Base-by-base conservation (phyloP, 2,888 invertebrate species). In the Harpagoxenus sublaevis region DNA sequence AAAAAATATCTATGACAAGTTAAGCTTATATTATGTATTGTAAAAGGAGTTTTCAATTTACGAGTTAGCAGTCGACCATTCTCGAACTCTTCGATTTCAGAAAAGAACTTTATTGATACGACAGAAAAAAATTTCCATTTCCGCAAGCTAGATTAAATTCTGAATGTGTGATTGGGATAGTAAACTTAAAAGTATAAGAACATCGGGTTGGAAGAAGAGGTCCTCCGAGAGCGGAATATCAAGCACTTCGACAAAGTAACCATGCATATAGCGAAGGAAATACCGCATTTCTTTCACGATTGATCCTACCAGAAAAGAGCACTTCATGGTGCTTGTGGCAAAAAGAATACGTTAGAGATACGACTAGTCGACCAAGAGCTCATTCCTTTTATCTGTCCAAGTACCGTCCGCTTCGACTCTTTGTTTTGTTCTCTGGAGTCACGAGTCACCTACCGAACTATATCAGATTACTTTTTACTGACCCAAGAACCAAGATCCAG, bases 381-480 rank as follows among this genome's bases (percentile, higher is more conserved):
- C 55, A 15, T 84, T 74, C 73, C 63, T 66, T 84, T 88, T 81
- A 73, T 84, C 83, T 62, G 83, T 77, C 68, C 45, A 51, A 86
- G 83, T 60, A 48, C 60, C 55, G 65, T 57, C 57, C 68, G 60
- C 45, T 18, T 70, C 77, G 60, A 12, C 53, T 55, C 15, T 42
- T 60, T 28, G 35, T 45, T 79, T 79, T 57, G 18, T 48, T 51
- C 18, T 42, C 39, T 9, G 0, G 18, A 35, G 48, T 60, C 60
- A 35, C 2, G 18, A 35, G 48, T 60, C 60, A 35, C 4, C 48
- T 18, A 10, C 8, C 15, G 28, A 62, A 39, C 39, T 15, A 28
- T 45, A 18, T 12, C 35, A 28, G n/a, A n/a, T 81, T 81, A 71
- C 39, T 71, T 71, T 71, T 39, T 39, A 28, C 18, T 39, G 53